Percentiles rank a stretch among this genome's conserved stretches.
Conservation (phyloP, 2,888 invertebrate genomes). For the Caenorhabditis afra region DNA sequence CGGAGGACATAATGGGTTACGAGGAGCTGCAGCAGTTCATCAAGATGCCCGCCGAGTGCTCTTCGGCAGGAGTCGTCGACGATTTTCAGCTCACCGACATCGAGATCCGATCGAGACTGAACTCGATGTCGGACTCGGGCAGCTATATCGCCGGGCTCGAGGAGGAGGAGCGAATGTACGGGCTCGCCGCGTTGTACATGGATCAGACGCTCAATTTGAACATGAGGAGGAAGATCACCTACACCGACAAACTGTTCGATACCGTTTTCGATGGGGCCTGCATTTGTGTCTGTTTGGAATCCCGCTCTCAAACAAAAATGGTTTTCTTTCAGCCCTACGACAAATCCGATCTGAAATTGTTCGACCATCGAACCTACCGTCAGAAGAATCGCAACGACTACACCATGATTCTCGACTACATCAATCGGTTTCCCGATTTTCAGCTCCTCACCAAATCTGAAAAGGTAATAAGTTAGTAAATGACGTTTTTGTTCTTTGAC, state of each 20-base stretch:
- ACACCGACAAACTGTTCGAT: slow-evolving; percentile 34
- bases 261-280: slow-evolving; percentile 51
- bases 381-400: slow-evolving; percentile 53
- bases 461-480: slow-evolving; percentile 18
- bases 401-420: slow-evolving; percentile 54
- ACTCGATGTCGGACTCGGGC: slow-evolving; percentile 27
- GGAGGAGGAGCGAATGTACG: slow-evolving; percentile 34
- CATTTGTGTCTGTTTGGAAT: slow-evolving; percentile 44
- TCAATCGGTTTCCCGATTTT: slow-evolving; percentile 53
- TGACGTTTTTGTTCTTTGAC: too few relatives aligned
- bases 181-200: slow-evolving; percentile 24
- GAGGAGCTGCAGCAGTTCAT: slow-evolving; percentile 52
- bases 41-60: background rate
- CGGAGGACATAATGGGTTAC: slow-evolving; percentile 39
- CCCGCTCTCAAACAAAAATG: too few relatives aligned
- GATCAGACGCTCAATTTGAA: slow-evolving; percentile 48
- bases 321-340: slow-evolving; percentile 48
- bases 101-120: slow-evolving; percentile 20
- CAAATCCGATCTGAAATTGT: slow-evolving; percentile 29
- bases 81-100: slow-evolving; percentile 4
- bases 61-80: background rate
- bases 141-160: background rate
- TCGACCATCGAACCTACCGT: slow-evolving; percentile 46
- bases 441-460: slow-evolving; percentile 34
- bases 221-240: slow-evolving; percentile 44